phyloP scores from a whole-genome alignment of 2,888 invertebrate species.

The Rapana venosa region DNA sequence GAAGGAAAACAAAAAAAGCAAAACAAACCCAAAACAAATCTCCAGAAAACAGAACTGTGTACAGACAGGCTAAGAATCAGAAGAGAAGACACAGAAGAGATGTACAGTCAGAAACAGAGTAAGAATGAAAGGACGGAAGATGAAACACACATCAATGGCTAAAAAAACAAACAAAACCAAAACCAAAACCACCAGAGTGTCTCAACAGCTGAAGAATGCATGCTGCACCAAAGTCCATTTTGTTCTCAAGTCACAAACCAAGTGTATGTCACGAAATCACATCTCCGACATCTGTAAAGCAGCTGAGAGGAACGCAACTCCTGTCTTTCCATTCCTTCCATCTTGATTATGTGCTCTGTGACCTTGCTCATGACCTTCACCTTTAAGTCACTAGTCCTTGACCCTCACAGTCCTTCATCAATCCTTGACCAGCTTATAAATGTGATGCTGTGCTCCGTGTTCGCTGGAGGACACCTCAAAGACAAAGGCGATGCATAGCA shows the following conservation, averaged over 20 bases:
- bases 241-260: background rate
- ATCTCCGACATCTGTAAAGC: background rate
- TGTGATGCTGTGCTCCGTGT: conserved; percentile 99
- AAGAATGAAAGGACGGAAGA: background rate
- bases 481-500: conserved; percentile 98
- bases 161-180: too few species aligned
- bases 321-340: background rate
- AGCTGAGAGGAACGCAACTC: background rate
- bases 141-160: too few species aligned
- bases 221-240: background rate
- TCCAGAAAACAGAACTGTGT: too few species aligned
- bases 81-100: background rate
- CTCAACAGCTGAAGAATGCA: too few species aligned
- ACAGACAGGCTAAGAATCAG: too few species aligned
- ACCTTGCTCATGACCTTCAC: conserved; percentile 13
- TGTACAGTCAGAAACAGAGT: background rate
- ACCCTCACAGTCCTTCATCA: background rate
- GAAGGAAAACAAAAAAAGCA: too few species aligned
- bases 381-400: background rate
- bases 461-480: conserved; percentile 99
- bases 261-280: background rate
- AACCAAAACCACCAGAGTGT: too few species aligned
- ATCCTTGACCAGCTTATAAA: conserved; percentile 90
- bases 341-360: conserved; percentile 1
- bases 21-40: too few species aligned